phyloP scores from a whole-genome alignment of 1,140 invertebrate species.

The Drosophila serrata region DNA sequence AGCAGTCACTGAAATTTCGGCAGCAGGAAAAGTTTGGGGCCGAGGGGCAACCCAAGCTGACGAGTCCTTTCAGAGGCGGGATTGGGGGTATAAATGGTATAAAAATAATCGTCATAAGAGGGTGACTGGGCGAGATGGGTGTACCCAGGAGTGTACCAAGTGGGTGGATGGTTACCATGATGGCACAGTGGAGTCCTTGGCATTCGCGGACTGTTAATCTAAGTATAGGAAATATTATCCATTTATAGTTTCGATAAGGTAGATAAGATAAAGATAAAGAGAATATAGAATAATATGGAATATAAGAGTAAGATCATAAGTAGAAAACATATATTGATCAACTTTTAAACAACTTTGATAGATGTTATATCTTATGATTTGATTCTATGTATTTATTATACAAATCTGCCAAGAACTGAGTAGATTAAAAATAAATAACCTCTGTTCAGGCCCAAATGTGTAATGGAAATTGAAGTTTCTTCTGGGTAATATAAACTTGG shows the following conservation, averaged over 20 bases:
- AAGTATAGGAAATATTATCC: not conserved
- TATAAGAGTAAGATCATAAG: no score
- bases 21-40: slow-evolving; percentile 52
- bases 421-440: not conserved
- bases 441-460: not conserved
- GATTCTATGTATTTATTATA: not conserved
- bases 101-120: slow-evolving; percentile 82
- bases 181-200: slow-evolving; percentile 29
- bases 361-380: fast-evolving
- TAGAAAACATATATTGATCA: no score
- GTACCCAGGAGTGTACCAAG: slow-evolving; percentile 18
- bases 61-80: slow-evolving; percentile 3
- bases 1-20: slow-evolving; percentile 67
- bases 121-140: slow-evolving; percentile 32
- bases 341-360: not conserved
- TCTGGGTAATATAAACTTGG: not conserved
- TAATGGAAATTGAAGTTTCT: not conserved
- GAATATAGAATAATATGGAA: no score
- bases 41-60: slow-evolving; percentile 16
- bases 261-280: not conserved
- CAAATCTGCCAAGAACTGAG: not conserved
- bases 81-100: slow-evolving; percentile 40
- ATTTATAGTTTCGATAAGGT: not conserved
- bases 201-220: not conserved
- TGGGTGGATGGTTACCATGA: slow-evolving; percentile 4